phyloP scores from a whole-genome alignment of 1,140 invertebrate species.

The Scaptodrosophila lebanonensis region DNA sequence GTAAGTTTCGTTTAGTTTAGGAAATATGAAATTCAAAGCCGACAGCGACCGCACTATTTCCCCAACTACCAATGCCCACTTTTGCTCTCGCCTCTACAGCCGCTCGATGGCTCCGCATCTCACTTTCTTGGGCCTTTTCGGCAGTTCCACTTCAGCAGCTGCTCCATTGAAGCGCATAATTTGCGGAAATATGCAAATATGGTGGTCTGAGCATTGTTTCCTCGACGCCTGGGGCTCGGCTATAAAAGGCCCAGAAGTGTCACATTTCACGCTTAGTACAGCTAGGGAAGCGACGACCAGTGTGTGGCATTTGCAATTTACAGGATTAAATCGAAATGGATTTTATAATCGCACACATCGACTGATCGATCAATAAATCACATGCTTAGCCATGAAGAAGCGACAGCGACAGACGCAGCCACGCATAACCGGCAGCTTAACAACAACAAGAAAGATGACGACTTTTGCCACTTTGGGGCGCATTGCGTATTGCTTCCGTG shows the following conservation, averaged over 20 bases:
- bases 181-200: constrained; percentile 65
- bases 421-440: constrained; percentile 37
- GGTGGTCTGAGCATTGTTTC: constrained; percentile 32
- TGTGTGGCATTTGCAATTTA: background rate
- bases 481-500: constrained; percentile 54
- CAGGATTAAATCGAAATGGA: constrained; percentile 16
- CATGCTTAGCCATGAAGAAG: constrained; percentile 40
- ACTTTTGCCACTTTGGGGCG: constrained; percentile 7
- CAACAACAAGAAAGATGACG: constrained; percentile 6
- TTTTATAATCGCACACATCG: background rate
- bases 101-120: no score
- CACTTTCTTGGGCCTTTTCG: no score
- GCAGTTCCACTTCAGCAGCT: constrained; percentile 46
- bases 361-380: constrained; percentile 18
- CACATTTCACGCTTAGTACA: constrained; percentile 69
- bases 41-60: background rate
- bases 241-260: constrained; percentile 71
- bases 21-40: constrained; percentile 23
- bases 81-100: no score
- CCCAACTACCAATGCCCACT: background rate
- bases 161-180: constrained; percentile 66
- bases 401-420: constrained; percentile 18
- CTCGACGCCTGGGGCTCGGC: constrained; percentile 7
- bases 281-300: background rate
- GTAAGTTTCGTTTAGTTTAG: background rate